Base-by-base conservation (phyloP, 2,888 invertebrate species). In the Hirtodrosophila confusa region DNA sequence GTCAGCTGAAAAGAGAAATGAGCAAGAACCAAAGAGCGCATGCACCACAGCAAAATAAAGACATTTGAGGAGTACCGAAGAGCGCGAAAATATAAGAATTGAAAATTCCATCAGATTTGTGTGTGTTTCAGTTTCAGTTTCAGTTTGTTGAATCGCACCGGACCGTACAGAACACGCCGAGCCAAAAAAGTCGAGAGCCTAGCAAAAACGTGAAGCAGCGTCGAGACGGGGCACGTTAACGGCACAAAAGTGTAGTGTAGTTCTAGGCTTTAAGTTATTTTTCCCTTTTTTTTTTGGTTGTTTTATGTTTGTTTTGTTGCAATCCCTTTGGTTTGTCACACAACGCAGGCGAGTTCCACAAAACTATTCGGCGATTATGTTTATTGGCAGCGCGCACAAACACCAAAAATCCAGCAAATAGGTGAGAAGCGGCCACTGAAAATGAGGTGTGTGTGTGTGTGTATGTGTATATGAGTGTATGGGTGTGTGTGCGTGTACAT, bases 61-160 rank as follows among this genome's bases (percentile, higher is more conserved):
- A 27, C 27, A 5, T 27, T 27, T 27, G 27, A 39, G 27, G 49
- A 54, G 50, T 36, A 54, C 31, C 29, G 48, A 66, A 56, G 64
- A 71, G 56, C 41, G 33, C 35, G n/a, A 33, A 27, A 54, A 33
- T 36, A n/a, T 5, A 54, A 37, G 53, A 51, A 41, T 39, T 8
- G 35, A 36, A 74, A 75, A 67, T 83, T 68, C 78, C 68, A 63
- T 60, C 50, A 61, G 55, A 64, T 62, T 74, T 65, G 57, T 69
- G 44, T 56, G 51, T 41, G 47, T 47, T 36, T 47, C 29, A 48
- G 36, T 68, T 77, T 70, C 74, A 55, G 63, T 58, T 74, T 88
- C 69, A 88, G 88, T 88, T 86, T 82, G 86, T 86, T 57, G 78
- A 84, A 78, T 78, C 84, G 77, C 88, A 75, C 87, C 75, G 82